Percentiles rank a stretch among this genome's conserved stretches.
These are phyloP conservation scores for Alviniconcha strummeri DNA, from an alignment of 2,888 invertebrate species.

Conservation along the genomic window DNA sequence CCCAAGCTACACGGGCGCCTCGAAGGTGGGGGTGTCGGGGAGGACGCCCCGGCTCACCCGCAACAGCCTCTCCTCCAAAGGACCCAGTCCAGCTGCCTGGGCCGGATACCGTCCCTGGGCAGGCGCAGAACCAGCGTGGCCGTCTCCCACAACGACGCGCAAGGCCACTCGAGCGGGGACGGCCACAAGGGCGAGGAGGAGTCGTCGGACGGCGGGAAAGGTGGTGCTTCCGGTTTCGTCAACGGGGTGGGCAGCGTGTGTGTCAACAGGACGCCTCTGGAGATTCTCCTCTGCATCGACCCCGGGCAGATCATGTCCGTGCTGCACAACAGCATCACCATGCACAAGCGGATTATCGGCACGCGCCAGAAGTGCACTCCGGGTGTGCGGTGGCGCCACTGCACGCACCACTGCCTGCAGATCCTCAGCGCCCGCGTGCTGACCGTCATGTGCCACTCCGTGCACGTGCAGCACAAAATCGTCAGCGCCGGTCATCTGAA, in stretches of 20 bases:
- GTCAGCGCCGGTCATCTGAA: conserved; percentile 78
- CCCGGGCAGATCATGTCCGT: conserved; percentile 77
- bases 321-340: conserved; percentile 79
- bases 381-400: conserved; percentile 78
- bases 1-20: background rate
- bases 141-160: conserved; percentile 30
- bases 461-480: conserved; percentile 77
- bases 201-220: conserved; percentile 5
- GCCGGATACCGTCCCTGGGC: conserved; percentile 46
- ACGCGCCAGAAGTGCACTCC: conserved; percentile 79
- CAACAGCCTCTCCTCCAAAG: conserved; percentile 3
- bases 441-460: conserved; percentile 78
- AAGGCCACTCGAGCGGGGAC: conserved; percentile 40
- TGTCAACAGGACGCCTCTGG: conserved; percentile 63
- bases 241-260: background rate
- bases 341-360: conserved; percentile 79
- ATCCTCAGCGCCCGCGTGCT: conserved; percentile 78
- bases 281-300: conserved; percentile 70
- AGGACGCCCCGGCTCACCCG: background rate
- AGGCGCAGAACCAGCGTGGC: conserved; percentile 43
- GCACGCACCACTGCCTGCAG: conserved; percentile 79
- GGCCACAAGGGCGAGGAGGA: conserved; percentile 40
- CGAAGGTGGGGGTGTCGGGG: background rate
- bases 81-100: conserved; percentile 35
- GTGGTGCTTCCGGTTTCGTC: conserved; percentile 43